These are phyloP conservation scores for Arothron firmamentum DNA, from an alignment of 2,113 vertebrate species.

Conservation along the genomic window DNA sequence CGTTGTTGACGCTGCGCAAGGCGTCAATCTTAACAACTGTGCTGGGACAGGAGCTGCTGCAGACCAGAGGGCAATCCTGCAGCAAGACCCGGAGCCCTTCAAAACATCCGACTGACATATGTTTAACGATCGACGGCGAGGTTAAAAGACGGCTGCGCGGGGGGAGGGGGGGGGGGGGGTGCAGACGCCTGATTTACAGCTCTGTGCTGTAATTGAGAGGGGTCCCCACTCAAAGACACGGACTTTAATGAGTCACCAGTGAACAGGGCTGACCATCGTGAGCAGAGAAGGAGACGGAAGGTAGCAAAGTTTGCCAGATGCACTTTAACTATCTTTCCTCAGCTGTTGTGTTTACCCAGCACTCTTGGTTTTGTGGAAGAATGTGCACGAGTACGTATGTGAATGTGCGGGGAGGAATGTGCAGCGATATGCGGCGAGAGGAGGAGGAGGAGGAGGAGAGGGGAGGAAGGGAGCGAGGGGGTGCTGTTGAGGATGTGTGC, in stretches of 20 bases:
- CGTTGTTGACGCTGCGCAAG: constrained; percentile 41
- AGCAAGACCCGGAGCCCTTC: constrained; percentile 52
- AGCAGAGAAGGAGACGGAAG: neutral
- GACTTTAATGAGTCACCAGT: constrained; percentile 63
- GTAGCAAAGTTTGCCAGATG: constrained; percentile 22
- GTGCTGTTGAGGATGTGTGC: constrained; percentile 22
- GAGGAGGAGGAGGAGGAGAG: constrained; percentile 7
- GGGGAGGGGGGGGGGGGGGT: constrained; percentile 40
- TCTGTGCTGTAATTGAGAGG: constrained; percentile 70
- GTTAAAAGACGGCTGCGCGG: constrained; percentile 67
- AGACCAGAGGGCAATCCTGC: constrained; percentile 51
- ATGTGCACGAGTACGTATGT: constrained; percentile 3
- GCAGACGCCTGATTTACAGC: constrained; percentile 72
- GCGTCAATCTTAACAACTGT: constrained; percentile 41
- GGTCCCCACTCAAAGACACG: constrained; percentile 54
- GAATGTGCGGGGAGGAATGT: constrained; percentile 18
- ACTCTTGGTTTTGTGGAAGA: constrained; percentile 14
- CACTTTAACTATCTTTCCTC: constrained; percentile 27
- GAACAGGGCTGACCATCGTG: constrained; percentile 55
- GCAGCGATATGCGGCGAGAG: constrained; percentile 44
- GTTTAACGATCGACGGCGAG: constrained; percentile 70
- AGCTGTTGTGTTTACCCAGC: constrained; percentile 8
- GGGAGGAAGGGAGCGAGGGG: constrained; percentile 2
- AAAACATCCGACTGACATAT: constrained; percentile 57
- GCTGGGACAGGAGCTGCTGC: constrained; percentile 35